phyloP scores from a whole-genome alignment of 2,888 invertebrate species.

The Sclerodermus sp. region DNA sequence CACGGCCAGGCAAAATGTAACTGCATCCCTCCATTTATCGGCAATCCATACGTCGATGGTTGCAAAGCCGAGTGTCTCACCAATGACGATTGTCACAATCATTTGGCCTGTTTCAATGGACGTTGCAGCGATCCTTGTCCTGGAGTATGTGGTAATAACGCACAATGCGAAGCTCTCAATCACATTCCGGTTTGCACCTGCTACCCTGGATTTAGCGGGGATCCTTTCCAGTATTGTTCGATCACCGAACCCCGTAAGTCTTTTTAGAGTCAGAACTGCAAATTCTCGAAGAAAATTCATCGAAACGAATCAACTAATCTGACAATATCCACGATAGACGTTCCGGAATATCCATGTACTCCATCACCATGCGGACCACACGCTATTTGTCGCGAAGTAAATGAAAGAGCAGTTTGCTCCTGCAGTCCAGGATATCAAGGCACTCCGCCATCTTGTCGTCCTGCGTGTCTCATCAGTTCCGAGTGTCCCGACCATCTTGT shows the following conservation, averaged over 20 bases:
- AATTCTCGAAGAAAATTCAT: no score
- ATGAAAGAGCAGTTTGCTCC: constrained; percentile 65
- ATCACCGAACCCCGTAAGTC: constrained; percentile 36
- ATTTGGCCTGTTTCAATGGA: constrained; percentile 78
- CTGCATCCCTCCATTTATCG: constrained; percentile 87
- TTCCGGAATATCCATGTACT: constrained; percentile 61
- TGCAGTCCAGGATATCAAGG: constrained; percentile 66
- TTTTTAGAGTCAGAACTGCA: neutral
- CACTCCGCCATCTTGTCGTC: constrained; percentile 64
- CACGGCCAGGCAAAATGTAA: constrained; percentile 74
- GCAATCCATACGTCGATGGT: constrained; percentile 76
- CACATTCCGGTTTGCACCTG: constrained; percentile 85
- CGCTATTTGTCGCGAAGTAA: constrained; percentile 62
- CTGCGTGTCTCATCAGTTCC: constrained; percentile 65
- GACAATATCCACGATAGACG: constrained; percentile 32
- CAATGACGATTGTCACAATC: constrained; percentile 78
- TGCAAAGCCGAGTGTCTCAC: constrained; percentile 84
- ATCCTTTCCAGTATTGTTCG: constrained; percentile 81
- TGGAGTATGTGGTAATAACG: constrained; percentile 80
- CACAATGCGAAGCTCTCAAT: constrained; percentile 79
- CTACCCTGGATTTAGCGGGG: constrained; percentile 73
- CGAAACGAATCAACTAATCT: no score
- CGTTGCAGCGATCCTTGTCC: constrained; percentile 86
- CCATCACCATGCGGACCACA: constrained; percentile 67
- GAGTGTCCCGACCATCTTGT: constrained; percentile 66